Conservation (phyloP, 2,888 invertebrate species). For the Drosophila meridionalis region DNA sequence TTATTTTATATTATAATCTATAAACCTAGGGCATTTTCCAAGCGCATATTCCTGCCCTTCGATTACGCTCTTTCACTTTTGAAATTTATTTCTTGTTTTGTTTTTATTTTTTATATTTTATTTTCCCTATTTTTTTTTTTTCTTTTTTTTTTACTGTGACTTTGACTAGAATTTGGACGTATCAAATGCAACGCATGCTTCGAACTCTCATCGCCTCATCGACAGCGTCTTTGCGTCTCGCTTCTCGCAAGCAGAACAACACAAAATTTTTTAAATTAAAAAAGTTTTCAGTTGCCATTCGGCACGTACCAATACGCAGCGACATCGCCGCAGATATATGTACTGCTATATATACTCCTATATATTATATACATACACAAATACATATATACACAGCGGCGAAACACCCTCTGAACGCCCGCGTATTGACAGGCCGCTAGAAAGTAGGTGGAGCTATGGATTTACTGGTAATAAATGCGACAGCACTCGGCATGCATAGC, state of each 20-base stretch:
- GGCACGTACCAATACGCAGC: constrained; percentile 77
- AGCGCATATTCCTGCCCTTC: not conserved
- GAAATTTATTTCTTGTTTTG: constrained; percentile 27
- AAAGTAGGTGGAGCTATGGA: constrained; percentile 14
- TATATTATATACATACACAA: constrained; percentile 1
- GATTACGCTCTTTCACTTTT: not conserved
- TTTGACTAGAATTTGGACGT: constrained; percentile 44
- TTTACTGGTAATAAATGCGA: constrained; percentile 72
- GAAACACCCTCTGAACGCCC: constrained; percentile 21
- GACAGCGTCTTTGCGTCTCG: constrained; percentile 47
- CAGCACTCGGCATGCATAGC: constrained; percentile 75
- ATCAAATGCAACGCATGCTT: constrained; percentile 74
- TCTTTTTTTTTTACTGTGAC: constrained; percentile 10
- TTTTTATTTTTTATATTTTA: constrained; percentile 21
- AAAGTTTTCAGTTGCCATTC: constrained; percentile 75
- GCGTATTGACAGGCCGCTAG: constrained; percentile 44
- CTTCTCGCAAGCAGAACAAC: constrained; percentile 41
- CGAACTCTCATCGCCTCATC: constrained; percentile 46
- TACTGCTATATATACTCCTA: constrained; percentile 27
- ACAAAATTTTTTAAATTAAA: constrained; percentile 75
- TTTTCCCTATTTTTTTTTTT: constrained; percentile 21
- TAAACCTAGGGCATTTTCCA: not conserved
- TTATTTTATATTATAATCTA: not conserved
- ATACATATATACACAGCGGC: constrained; percentile 18
- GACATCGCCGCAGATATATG: constrained; percentile 59